These are phyloP conservation scores for Chrysogorgia sp. DNA, from an alignment of 92 coral and sea anemone genomes.

Conservation along the genomic window DNA sequence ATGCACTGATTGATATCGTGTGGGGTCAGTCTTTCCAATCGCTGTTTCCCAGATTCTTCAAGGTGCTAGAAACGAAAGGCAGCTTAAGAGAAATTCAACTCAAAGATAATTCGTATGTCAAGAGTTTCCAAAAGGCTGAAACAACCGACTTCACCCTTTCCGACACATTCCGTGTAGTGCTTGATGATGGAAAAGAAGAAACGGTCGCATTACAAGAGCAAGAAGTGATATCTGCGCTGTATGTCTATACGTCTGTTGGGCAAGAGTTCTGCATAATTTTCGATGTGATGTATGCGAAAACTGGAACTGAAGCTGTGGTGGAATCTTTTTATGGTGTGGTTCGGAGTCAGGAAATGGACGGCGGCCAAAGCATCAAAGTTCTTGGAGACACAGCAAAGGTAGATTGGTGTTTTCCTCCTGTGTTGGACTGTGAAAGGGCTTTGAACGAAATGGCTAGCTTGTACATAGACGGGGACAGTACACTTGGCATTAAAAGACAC, in stretches of 20 bases:
- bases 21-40: conserved; percentile 24
- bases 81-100: background rate
- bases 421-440: conserved; percentile 28
- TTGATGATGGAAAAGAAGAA: conserved; percentile 13
- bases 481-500: conserved; percentile 13
- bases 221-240: conserved; percentile 15
- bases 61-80: conserved; percentile 2
- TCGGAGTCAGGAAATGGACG: conserved; percentile 18
- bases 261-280: conserved; percentile 39
- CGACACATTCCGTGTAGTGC: conserved; percentile 10
- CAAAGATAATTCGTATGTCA: conserved; percentile 20
- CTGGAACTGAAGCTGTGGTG: conserved; percentile 10
- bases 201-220: conserved; percentile 28
- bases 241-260: conserved; percentile 25
- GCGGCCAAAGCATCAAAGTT: conserved; percentile 35
- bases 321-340: conserved; percentile 15
- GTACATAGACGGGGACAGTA: conserved; percentile 13
- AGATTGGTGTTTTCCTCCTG: background rate
- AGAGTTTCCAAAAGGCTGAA: conserved; percentile 32
- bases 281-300: too few species aligned
- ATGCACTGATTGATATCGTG: conserved; percentile 13
- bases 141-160: conserved; percentile 21
- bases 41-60: conserved; percentile 1
- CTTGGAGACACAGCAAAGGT: conserved; percentile 10
- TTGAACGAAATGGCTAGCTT: conserved; percentile 17